These are phyloP conservation scores for Pyrocoelia pectoralis DNA, from an alignment of 2,888 invertebrate genomes.

Conservation along the genomic window DNA sequence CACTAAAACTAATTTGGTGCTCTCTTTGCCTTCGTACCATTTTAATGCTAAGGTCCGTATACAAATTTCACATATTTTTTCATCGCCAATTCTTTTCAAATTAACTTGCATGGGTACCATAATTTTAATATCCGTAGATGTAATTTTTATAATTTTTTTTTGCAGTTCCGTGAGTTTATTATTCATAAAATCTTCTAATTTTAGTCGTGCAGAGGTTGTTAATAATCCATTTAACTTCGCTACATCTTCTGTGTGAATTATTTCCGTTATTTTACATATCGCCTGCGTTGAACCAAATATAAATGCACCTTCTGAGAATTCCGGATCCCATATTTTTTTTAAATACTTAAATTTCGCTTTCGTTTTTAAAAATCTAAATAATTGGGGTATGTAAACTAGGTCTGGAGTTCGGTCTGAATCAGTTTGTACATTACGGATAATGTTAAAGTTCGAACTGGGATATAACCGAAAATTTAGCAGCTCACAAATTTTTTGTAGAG, in stretches of 20 bases:
- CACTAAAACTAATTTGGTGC: slow-evolving; percentile 53
- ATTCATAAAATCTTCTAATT: slow-evolving; percentile 49
- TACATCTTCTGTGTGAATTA: slow-evolving; percentile 52
- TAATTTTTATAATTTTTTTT: slow-evolving; percentile 51
- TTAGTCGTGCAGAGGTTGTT: slow-evolving; percentile 46
- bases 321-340: slow-evolving; percentile 56
- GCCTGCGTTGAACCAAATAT: slow-evolving; percentile 56
- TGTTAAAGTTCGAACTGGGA: background rate
- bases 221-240: slow-evolving; percentile 51
- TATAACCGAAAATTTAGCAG: background rate
- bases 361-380: slow-evolving; percentile 56
- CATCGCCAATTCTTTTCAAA: slow-evolving; percentile 37
- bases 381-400: slow-evolving; percentile 56
- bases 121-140: slow-evolving; percentile 57
- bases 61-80: slow-evolving; percentile 48
- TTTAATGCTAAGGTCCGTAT: slow-evolving; percentile 56
- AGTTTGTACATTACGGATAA: background rate
- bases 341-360: slow-evolving; percentile 56
- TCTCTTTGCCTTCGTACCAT: slow-evolving; percentile 50
- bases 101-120: slow-evolving; percentile 54
- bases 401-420: slow-evolving; percentile 46
- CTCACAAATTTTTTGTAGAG: background rate
- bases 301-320: slow-evolving; percentile 59
- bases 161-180: slow-evolving; percentile 49
- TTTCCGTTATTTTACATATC: slow-evolving; percentile 56